phyloP scores from a whole-genome alignment of 2,113 vertebrate genomes.

The Sylvietta virens region DNA sequence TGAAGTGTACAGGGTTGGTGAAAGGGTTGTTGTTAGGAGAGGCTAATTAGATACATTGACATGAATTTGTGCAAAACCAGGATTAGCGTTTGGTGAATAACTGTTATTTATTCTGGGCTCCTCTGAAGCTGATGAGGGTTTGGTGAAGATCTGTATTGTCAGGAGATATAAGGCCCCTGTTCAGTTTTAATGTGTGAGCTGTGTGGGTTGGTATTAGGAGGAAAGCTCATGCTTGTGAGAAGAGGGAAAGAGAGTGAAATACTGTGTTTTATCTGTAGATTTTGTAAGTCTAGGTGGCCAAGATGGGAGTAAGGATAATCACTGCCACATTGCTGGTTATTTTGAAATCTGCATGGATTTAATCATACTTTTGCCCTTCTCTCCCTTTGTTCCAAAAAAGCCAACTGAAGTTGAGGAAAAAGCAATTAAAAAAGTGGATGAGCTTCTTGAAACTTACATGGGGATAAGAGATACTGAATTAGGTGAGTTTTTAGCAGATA shows the following conservation, averaged over 20 bases:
- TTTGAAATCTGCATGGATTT: not conserved
- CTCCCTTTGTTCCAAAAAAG: slow-evolving; percentile 65
- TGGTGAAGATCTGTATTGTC: not conserved
- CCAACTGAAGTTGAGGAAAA: slow-evolving; percentile 89
- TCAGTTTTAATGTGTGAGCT: not conserved
- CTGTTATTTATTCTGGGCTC: not conserved
- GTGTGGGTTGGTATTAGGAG: not conserved
- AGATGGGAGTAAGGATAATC: not conserved
- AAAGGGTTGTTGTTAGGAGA: not conserved
- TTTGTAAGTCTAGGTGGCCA: not conserved
- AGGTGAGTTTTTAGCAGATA: slow-evolving; percentile 74
- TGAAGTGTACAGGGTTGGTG: not conserved
- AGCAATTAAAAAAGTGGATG: slow-evolving; percentile 90
- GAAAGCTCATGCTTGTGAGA: not conserved
- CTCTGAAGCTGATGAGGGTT: not conserved
- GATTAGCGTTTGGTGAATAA: not conserved
- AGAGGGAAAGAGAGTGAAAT: not conserved
- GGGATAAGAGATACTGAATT: slow-evolving; percentile 93
- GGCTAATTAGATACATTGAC: not conserved
- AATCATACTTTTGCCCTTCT: not conserved
- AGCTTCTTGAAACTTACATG: slow-evolving; percentile 96
- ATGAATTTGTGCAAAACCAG: not conserved
- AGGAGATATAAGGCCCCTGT: not conserved
- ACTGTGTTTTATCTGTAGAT: not conserved
- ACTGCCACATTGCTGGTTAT: not conserved